These are phyloP conservation scores for Meiosimyza decipiens DNA, from an alignment of 2,888 invertebrate species.

Conservation along the genomic window DNA sequence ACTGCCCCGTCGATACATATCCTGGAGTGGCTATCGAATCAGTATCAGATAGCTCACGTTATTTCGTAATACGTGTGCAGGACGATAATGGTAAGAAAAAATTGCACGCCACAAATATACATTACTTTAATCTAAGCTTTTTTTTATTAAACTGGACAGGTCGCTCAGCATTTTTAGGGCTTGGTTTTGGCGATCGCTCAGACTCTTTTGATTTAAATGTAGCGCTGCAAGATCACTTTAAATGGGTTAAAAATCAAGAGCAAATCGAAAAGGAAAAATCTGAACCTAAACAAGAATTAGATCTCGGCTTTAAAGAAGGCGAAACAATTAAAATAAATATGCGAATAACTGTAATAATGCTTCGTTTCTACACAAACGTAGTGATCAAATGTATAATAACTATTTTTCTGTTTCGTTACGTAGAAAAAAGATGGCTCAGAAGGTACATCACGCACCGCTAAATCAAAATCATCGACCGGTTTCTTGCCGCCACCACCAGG, in stretches of 20 bases:
- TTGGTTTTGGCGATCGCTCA: conserved; percentile 97
- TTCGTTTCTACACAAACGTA: neutral
- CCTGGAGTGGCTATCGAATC: conserved; percentile 95
- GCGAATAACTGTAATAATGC: conserved; percentile 83
- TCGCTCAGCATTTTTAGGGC: conserved; percentile 92
- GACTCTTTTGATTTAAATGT: conserved; percentile 99
- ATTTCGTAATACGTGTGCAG: conserved; percentile 95
- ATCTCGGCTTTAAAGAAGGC: conserved; percentile 98
- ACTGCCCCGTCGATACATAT: conserved; percentile 95
- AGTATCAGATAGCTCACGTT: conserved; percentile 96
- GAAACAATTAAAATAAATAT: conserved; percentile 99
- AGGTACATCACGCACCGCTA: conserved; percentile 73
- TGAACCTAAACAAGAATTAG: conserved; percentile 82
- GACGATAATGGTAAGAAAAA: conserved; percentile 83
- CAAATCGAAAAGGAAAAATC: conserved; percentile 84
- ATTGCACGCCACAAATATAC: neutral
- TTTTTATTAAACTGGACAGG: conserved; percentile 66
- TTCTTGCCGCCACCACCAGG: conserved; percentile 90
- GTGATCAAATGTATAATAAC: neutral
- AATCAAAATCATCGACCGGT: conserved; percentile 71
- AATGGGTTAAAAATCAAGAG: conserved; percentile 87
- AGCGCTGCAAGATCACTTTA: conserved; percentile 97
- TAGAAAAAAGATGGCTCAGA: conserved; percentile 92
- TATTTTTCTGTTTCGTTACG: conserved; percentile 50
- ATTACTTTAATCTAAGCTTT: neutral